A percentile compares a stretch with the other conserved stretches of the same genome.
Conservation (phyloP, 2,113 vertebrate species). For the Syngnathoides biaculeatus region DNA sequence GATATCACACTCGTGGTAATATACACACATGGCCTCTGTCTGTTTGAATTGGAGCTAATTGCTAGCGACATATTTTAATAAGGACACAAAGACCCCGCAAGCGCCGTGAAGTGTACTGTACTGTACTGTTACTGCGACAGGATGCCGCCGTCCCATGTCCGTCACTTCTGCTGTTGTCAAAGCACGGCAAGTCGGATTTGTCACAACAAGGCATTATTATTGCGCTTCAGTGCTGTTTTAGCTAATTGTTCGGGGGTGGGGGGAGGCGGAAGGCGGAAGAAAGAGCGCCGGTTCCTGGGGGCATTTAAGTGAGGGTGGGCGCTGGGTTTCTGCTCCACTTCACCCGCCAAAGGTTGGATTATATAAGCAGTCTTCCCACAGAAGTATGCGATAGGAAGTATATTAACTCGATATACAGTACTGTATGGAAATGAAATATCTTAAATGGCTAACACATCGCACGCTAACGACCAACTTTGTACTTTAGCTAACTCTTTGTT, state of each 20-base stretch:
- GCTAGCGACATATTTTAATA: conserved; percentile 26
- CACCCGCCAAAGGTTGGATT: background rate
- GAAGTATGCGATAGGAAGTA: background rate
- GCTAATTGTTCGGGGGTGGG: conserved; percentile 30
- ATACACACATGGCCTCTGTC: conserved; percentile 5
- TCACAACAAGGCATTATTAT: conserved; percentile 38
- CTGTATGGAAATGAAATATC: no score
- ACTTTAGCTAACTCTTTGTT: background rate
- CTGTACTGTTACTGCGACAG: conserved; percentile 7
- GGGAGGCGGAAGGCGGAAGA: background rate
- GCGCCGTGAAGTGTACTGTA: conserved; percentile 9
- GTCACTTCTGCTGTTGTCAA: conserved; percentile 24
- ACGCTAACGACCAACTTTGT: background rate
- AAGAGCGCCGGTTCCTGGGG: background rate
- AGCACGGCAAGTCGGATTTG: conserved; percentile 32
- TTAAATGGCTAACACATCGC: no score
- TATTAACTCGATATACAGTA: no score
- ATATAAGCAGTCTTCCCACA: background rate
- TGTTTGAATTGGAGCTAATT: conserved; percentile 29
- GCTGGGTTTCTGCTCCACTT: background rate
- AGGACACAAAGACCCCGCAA: conserved; percentile 15
- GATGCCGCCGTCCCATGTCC: background rate
- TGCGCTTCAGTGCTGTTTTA: conserved; percentile 18
- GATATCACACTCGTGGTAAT: background rate
- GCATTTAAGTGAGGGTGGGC: background rate